phyloP scores from a whole-genome alignment of 2,797 vertebrate species.

The Cuculus canorus region DNA sequence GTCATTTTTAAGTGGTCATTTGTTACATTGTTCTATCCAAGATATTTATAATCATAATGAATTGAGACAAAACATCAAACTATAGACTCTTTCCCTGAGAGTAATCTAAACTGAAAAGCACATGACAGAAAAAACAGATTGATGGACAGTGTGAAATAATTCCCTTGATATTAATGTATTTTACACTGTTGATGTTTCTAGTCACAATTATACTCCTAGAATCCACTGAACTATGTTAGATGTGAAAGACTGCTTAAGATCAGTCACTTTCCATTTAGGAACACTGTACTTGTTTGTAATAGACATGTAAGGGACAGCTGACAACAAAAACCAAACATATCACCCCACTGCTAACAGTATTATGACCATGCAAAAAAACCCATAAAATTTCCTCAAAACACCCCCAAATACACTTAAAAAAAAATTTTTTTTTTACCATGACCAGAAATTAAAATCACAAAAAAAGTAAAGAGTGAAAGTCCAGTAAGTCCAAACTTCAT shows the following conservation, averaged over 20 bases:
- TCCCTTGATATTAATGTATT: constrained; percentile 24
- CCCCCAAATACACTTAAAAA: neutral
- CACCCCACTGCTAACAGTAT: neutral
- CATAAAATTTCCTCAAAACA: neutral
- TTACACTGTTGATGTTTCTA: constrained; percentile 8
- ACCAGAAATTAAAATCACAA: neutral
- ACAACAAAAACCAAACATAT: neutral
- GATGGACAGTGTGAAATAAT: constrained; percentile 6
- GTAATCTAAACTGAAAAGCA: constrained; percentile 50
- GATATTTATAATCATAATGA: constrained; percentile 52
- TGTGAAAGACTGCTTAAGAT: neutral
- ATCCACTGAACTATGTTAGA: neutral
- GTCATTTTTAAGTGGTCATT: constrained; percentile 44
- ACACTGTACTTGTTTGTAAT: neutral
- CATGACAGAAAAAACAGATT: constrained; percentile 18
- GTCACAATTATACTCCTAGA: constrained; percentile 10
- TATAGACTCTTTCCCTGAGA: neutral
- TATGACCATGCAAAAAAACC: neutral
- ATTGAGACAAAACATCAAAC: constrained; percentile 41
- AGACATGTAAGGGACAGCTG: neutral
- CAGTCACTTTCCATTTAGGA: neutral
- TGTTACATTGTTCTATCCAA: constrained; percentile 25
- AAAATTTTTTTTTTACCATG: neutral
- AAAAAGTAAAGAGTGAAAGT: neutral
- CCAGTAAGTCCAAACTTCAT: neutral